These are phyloP conservation scores for Teleogryllus oceanicus DNA, from an alignment of 2,888 invertebrate species.

Conservation along the genomic window DNA sequence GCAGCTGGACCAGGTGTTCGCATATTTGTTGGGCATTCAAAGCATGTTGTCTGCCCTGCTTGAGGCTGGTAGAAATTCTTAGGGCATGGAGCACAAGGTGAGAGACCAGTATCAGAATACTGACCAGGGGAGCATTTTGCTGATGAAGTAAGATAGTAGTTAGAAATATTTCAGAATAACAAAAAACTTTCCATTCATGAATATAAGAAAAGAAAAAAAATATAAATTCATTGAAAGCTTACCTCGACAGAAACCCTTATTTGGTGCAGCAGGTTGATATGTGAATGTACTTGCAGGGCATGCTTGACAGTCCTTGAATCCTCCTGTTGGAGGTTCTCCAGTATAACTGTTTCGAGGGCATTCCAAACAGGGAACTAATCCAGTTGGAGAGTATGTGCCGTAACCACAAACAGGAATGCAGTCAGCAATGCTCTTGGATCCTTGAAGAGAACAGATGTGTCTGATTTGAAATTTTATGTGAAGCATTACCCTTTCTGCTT, in stretches of 20 bases:
- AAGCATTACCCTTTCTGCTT: no score
- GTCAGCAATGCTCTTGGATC: conserved; percentile 79
- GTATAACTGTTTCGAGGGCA: conserved; percentile 91
- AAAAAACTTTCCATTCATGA: background rate
- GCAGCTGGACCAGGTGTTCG: conserved; percentile 78
- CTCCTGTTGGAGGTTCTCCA: conserved; percentile 80
- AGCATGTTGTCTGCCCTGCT: conserved; percentile 79
- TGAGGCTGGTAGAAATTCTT: conserved; percentile 86
- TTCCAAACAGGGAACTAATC: conserved; percentile 87
- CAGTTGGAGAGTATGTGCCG: conserved; percentile 93
- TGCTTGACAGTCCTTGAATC: conserved; percentile 89
- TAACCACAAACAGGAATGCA: conserved; percentile 93
- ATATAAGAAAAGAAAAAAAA: no score
- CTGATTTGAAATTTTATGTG: no score
- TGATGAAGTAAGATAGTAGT: conserved; percentile 37
- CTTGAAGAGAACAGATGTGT: conserved; percentile 25
- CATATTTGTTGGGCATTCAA: conserved; percentile 88
- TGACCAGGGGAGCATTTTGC: conserved; percentile 85
- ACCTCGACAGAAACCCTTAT: conserved; percentile 72
- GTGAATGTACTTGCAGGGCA: conserved; percentile 88
- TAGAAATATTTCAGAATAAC: no score
- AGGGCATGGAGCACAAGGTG: conserved; percentile 91
- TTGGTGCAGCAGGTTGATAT: conserved; percentile 85
- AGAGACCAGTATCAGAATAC: conserved; percentile 88
- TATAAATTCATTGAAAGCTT: conserved; percentile 23